A percentile compares a stretch with the other conserved stretches of the same genome.
These are phyloP conservation scores for Vireo griseus DNA, from an alignment of 2,797 vertebrate genomes.

Conservation along the genomic window DNA sequence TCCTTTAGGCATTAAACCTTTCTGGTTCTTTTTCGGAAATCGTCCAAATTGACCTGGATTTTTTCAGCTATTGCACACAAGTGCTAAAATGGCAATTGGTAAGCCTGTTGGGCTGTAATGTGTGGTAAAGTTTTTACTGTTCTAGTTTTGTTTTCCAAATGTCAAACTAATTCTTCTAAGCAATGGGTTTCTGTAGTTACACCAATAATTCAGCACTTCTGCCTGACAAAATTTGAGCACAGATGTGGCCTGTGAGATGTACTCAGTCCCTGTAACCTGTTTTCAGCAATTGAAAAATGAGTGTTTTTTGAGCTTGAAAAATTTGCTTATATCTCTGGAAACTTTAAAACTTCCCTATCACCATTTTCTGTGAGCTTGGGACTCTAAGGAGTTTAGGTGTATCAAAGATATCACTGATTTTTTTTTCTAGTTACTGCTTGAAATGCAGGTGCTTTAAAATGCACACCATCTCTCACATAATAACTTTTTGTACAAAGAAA, in stretches of 20 bases:
- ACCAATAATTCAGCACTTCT: neutral
- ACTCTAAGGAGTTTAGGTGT: neutral
- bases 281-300: neutral
- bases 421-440: neutral
- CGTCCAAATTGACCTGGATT: neutral
- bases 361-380: neutral
- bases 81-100: neutral
- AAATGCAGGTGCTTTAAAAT: neutral
- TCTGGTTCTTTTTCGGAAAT: neutral
- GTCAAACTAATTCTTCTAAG: neutral
- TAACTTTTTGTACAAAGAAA: neutral
- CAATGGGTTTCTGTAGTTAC: neutral
- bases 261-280: neutral
- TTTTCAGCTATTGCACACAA: neutral
- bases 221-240: neutral
- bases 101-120: neutral
- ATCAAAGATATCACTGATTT: neutral
- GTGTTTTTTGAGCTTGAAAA: neutral
- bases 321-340: neutral
- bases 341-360: neutral
- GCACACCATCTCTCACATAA: rapidly evolving
- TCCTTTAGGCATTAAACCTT: neutral
- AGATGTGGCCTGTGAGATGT: neutral
- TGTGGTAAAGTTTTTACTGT: neutral
- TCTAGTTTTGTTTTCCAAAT: neutral